Percentiles rank a stretch among this genome's conserved stretches.
phyloP scores from a whole-genome alignment of 2,797 vertebrate species.

The Octomys mimax region DNA sequence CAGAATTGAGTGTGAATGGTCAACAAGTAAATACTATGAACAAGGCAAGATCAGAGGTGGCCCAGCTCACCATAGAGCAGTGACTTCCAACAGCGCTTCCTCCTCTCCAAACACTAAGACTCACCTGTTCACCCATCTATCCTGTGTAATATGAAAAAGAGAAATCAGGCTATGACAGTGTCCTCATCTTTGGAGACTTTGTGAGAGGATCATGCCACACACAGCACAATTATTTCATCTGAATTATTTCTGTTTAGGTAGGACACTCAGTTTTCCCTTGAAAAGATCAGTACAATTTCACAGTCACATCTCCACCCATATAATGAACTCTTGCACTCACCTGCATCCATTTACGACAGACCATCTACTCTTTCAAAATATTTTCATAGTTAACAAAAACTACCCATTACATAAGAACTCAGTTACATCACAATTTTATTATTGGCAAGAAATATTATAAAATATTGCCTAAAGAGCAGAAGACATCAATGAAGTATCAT shows the following conservation, averaged over 20 bases:
- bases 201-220: conserved; percentile 29
- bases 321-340: not conserved
- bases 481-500: conserved; percentile 61
- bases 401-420: conserved; percentile 19
- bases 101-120: not conserved
- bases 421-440: conserved; percentile 60
- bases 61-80: not conserved
- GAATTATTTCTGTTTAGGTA: conserved; percentile 70
- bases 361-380: conserved; percentile 43
- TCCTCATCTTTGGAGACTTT: not conserved
- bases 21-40: not conserved
- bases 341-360: not conserved
- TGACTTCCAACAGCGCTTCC: not conserved
- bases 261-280: conserved; percentile 65
- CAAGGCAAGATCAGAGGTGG: not conserved
- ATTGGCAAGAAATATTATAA: conserved; percentile 41
- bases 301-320: conserved; percentile 13
- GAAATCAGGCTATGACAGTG: not conserved
- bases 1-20: not conserved
- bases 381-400: conserved; percentile 66
- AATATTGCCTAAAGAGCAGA: conserved; percentile 63
- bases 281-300: conserved; percentile 6
- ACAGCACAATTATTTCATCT: conserved; percentile 34
- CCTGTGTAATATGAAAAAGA: not conserved
- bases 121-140: not conserved